Base-by-base conservation (phyloP, 2,888 invertebrate genomes). In the Deilephila elpenor region DNA sequence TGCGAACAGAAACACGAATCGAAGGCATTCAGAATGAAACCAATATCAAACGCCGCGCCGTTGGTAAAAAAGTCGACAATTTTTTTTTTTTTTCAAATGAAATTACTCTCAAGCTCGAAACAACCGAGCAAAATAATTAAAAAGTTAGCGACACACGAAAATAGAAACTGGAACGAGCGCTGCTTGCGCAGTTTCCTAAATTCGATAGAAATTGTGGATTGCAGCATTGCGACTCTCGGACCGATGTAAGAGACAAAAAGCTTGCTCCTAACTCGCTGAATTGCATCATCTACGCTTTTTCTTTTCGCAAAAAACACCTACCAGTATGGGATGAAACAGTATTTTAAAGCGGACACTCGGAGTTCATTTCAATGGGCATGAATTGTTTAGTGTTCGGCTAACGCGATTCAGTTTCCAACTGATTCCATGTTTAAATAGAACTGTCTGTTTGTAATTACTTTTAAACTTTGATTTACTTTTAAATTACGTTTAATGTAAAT, bases 161-260 rank as follows among this genome's bases (percentile, higher is more conserved):
- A 62, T n/a, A 62, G 62, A 62, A 62, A 62, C 62, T 37, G 34
- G 19, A 56, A n/a, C 62, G 32, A 3, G 17, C 8, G n/a, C 34
- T 29, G n/a, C 34, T 34, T n/a, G 56, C n/a, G 56, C 62, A 34
- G 34, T 62, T 37, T 62, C 62, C 34, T n/a, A 37, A 62, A 62
- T 62, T n/a, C 62, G 37, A 32, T 61, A 61, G 32, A 14, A 61
- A 29, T 61, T 61, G 20, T 56, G n/a, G 6, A 56, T 56, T 62
- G 62, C 19, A 62, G 62, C 19, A 62, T 62, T 62, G 34, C 62
- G n/a, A 34, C 34, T 62, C 62, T 34, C 25, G 44, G 25, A 64
- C 64, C 7, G 8, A n/a, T 37, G 64, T 37, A 62, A 62, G 34
- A 62, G 64, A 64, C 44, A 64, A 37, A 64, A 64, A 64, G 37